Conservation (phyloP, 2,888 invertebrate species). For the Pediacus dermestoides region DNA sequence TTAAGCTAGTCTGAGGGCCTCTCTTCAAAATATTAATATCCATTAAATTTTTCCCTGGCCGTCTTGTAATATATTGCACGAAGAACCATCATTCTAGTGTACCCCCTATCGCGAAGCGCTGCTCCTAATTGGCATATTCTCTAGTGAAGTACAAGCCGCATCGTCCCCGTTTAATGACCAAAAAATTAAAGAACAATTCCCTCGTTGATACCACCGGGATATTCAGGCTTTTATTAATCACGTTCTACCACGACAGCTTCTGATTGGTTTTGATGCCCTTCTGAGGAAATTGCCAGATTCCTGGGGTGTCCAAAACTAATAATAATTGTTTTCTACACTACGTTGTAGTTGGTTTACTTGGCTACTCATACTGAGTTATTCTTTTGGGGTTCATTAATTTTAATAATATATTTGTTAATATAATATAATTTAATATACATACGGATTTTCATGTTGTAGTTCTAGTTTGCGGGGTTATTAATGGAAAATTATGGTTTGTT, state of each 20-base stretch:
- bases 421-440: too few species aligned
- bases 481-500: too few species aligned
- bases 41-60: conserved; percentile 35
- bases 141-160: conserved; percentile 31
- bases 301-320: conserved; percentile 40
- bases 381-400: conserved; percentile 39
- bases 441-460: too few species aligned
- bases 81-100: conserved; percentile 24
- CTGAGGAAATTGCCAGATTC: conserved; percentile 35
- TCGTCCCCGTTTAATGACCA: conserved; percentile 37
- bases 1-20: conserved; percentile 29
- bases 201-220: conserved; percentile 14
- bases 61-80: conserved; percentile 27
- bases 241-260: conserved; percentile 34
- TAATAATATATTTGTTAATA: too few species aligned
- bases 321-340: conserved; percentile 36
- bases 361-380: conserved; percentile 43
- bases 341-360: conserved; percentile 24
- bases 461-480: too few species aligned
- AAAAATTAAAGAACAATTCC: conserved; percentile 39
- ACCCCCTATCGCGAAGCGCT: conserved; percentile 34
- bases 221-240: conserved; percentile 38
- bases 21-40: conserved; percentile 34
- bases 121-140: conserved; percentile 42
- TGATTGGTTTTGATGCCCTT: conserved; percentile 42